A percentile compares a stretch with the other conserved stretches of the same genome.
These are phyloP conservation scores for Siderastrea siderea DNA, from an alignment of 92 coral and sea anemone species.

Conservation along the genomic window DNA sequence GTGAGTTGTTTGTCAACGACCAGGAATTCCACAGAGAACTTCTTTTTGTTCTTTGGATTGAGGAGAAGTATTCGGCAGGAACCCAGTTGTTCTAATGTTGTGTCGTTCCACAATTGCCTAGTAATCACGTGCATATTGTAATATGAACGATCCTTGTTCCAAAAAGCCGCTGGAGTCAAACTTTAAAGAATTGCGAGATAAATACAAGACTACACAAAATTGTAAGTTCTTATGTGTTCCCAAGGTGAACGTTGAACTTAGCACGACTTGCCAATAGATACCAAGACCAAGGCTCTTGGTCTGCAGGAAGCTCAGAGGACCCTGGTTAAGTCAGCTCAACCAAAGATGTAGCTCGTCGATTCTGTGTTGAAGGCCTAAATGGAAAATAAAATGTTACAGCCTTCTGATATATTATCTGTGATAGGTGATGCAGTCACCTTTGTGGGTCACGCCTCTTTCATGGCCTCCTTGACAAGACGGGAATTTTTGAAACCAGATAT, in stretches of 20 bases:
- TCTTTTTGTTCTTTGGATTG: not conserved
- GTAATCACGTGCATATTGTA: not conserved
- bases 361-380: too few species aligned
- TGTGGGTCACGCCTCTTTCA: not conserved
- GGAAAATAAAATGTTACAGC: too few species aligned
- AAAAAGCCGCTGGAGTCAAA: too few species aligned
- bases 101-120: too few species aligned
- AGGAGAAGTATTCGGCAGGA: not conserved
- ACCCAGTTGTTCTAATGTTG: not conserved
- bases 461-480: not conserved
- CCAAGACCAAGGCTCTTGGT: conserved; percentile 38
- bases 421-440: too few species aligned
- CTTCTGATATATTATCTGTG: too few species aligned
- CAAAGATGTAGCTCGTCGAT: conserved; percentile 23
- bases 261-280: conserved; percentile 45
- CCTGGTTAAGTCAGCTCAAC: conserved; percentile 49
- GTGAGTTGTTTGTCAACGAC: not conserved
- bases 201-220: too few species aligned
- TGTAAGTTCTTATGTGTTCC: too few species aligned
- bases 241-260: too few species aligned
- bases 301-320: conserved; percentile 46
- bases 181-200: too few species aligned
- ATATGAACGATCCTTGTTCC: conserved; percentile 35
- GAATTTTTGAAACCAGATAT: conserved; percentile 47
- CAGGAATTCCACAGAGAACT: not conserved